A percentile compares a stretch with the other conserved stretches of the same genome.
phyloP scores from a whole-genome alignment of 2,888 invertebrate genomes.

The Nasonovia ribisnigri region DNA sequence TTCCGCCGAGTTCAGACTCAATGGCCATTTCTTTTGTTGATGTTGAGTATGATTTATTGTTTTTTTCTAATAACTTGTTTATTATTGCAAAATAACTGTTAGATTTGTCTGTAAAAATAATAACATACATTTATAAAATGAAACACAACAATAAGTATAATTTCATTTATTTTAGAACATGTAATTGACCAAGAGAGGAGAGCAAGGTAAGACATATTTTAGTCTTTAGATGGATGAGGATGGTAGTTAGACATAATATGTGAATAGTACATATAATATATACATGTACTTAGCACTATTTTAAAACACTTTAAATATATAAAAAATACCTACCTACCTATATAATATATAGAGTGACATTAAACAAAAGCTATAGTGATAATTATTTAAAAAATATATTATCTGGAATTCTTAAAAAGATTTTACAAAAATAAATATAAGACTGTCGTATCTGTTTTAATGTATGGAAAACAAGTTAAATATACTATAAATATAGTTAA shows the following conservation, averaged over 20 bases:
- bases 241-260: constrained; percentile 43
- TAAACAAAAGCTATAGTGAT: constrained; percentile 38
- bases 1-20: constrained; percentile 15
- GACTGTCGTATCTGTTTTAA: background rate
- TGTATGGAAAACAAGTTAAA: background rate
- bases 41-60: constrained; percentile 47
- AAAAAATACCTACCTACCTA: background rate
- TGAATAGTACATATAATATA: background rate
- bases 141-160: background rate
- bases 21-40: constrained; percentile 41
- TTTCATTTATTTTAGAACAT: background rate
- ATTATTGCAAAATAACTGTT: constrained; percentile 29
- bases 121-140: background rate
- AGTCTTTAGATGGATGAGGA: constrained; percentile 49
- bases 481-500: background rate
- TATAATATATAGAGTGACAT: constrained; percentile 56
- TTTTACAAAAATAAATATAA: background rate
- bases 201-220: background rate
- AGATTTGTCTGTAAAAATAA: constrained; percentile 37
- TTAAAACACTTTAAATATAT: constrained; percentile 38
- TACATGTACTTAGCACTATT: constrained; percentile 27
- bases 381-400: background rate
- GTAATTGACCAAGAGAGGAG: background rate
- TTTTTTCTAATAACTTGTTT: constrained; percentile 34
- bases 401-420: too few relatives aligned